Base-by-base conservation (phyloP, 1,140 invertebrate species). In the Aphidius ervi region DNA sequence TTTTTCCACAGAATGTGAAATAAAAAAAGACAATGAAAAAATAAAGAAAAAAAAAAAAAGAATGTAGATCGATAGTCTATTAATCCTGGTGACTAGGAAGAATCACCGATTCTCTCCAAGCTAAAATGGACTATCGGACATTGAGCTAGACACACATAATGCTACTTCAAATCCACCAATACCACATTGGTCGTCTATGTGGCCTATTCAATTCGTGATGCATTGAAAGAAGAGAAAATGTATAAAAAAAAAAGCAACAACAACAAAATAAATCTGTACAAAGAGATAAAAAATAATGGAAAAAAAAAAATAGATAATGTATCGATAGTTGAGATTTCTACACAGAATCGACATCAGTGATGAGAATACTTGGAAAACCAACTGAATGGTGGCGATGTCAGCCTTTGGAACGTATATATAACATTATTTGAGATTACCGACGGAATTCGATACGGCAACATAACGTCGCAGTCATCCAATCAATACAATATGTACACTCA, bases 401-500 rank as follows among this genome's bases (percentile, higher is more conserved):
- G 45, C 59, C 54, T 9, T 31, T 31, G 2, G 4, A 31, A 31
- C 23, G 4, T 31, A 31, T 31, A 31, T 31, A n/a, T 20, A 55
- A 54, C 56, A 48, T 58, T 52, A 47, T 10, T 56, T 56, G 65
- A 70, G 68, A 73, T 73, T 70, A 73, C 63, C 57, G 52, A 67
- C 52, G 58, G 67, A 63, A 73, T 69, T 70, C 66, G 66, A 68
- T 70, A 70, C 56, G 63, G 63, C 67, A 70, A 31, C 2, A 3
- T 31, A 65, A 65, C 67, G 61, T 64, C 68, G 67, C 70, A 70
- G 53, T 8, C 46, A 23, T 55, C 70, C 63, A 72, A 74, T 74
- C 71, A 65, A 73, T 74, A 73, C 67, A 63, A 63, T 65, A 69
- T 16, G 16, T 66, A 68, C 57, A 66, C 52, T 56, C 10, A 56